Evolutionary conservation across 2,797 vertebrate genomes (phyloP).

Genomic region (Onychomys leucogaster): DNA sequence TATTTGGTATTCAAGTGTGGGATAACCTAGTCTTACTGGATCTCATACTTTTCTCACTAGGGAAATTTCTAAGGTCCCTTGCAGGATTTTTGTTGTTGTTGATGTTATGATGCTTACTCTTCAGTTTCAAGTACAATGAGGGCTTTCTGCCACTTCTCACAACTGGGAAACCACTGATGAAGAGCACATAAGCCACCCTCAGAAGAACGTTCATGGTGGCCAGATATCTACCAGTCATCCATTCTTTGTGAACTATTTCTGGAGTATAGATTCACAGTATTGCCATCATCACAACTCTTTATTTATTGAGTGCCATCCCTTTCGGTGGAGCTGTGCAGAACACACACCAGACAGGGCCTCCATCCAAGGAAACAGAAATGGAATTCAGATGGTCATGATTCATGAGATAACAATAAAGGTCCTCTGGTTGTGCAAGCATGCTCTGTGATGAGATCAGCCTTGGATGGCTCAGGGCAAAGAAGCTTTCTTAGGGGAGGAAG

Average conservation of each 20-base stretch:
- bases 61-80: background rate
- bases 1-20: background rate
- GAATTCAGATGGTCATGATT: slow-evolving; percentile 75
- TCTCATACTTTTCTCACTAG: background rate
- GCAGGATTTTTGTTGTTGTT: background rate
- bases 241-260: slow-evolving; percentile 47
- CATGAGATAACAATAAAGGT: slow-evolving; percentile 67
- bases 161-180: background rate
- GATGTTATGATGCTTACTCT: background rate
- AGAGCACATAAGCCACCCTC: background rate
- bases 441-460: slow-evolving; percentile 71
- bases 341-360: slow-evolving; percentile 64
- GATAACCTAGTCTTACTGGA: background rate
- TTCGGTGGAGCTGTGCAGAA: slow-evolving; percentile 35
- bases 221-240: background rate
- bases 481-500: slow-evolving; percentile 6
- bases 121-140: background rate
- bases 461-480: slow-evolving; percentile 52
- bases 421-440: slow-evolving; percentile 21
- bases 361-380: slow-evolving; percentile 70
- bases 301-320: slow-evolving; percentile 74
- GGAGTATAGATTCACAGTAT: background rate
- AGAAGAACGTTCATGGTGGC: background rate
- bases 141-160: background rate
- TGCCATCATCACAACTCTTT: slow-evolving; percentile 67